Percentiles rank a stretch among this genome's conserved stretches.
phyloP scores from a whole-genome alignment of 1,140 invertebrate genomes.

The Drosophila asahinai region DNA sequence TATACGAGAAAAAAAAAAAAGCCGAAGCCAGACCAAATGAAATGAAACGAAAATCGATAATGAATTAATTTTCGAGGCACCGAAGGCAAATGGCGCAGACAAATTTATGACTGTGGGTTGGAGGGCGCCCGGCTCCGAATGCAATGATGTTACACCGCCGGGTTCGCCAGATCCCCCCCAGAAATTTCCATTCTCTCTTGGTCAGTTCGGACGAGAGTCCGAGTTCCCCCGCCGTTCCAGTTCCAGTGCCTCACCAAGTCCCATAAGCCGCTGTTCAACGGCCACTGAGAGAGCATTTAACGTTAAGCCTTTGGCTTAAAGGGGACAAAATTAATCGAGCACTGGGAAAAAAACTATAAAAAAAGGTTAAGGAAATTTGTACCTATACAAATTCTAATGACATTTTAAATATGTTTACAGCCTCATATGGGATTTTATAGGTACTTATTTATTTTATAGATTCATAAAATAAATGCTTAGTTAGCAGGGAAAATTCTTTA shows the following conservation, averaged over 20 bases:
- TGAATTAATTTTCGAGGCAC: constrained; percentile 68
- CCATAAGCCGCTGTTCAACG: constrained; percentile 15
- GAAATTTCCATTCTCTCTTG: constrained; percentile 54
- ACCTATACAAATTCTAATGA: background rate
- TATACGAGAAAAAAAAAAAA: constrained; percentile 1
- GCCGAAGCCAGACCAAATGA: constrained; percentile 36
- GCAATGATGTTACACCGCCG: constrained; percentile 20
- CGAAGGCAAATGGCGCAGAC: constrained; percentile 65
- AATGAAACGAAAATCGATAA: constrained; percentile 75
- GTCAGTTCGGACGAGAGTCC: constrained; percentile 6
- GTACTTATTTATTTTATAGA: too few relatives aligned
- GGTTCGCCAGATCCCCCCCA: background rate
- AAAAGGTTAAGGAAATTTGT: background rate
- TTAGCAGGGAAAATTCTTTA: too few relatives aligned
- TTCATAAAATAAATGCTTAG: too few relatives aligned
- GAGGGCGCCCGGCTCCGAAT: background rate
- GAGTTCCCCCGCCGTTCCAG: background rate
- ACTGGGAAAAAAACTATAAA: background rate
- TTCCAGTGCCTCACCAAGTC: background rate
- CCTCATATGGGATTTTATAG: background rate
- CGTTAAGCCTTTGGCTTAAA: constrained; percentile 1
- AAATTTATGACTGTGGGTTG: constrained; percentile 70
- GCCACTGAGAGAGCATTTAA: constrained; percentile 28
- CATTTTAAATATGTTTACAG: background rate
- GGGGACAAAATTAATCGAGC: background rate